Conservation (phyloP, 2,888 invertebrate genomes). For the Congeria kusceri region DNA sequence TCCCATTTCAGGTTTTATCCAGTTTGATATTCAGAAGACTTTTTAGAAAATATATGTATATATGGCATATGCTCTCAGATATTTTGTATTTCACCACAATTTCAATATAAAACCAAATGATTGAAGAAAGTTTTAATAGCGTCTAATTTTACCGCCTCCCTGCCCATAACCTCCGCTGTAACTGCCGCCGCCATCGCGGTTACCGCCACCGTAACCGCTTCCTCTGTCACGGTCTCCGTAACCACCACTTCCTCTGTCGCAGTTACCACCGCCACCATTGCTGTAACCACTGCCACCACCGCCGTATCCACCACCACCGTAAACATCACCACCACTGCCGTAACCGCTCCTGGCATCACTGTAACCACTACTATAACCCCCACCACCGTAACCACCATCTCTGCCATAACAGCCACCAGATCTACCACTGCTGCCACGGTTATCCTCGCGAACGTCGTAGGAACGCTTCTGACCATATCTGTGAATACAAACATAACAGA, state of each 20-base stretch:
- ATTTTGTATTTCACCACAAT: no score
- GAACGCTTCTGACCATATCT: not conserved
- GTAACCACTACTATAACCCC: slow-evolving; percentile 5
- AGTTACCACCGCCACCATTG: not conserved
- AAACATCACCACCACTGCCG: slow-evolving; percentile 6
- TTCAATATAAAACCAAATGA: no score
- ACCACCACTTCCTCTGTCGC: slow-evolving; percentile 11
- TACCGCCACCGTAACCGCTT: not conserved
- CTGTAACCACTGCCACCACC: slow-evolving; percentile 7
- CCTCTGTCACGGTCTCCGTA: not conserved
- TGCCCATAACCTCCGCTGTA: not conserved
- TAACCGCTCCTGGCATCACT: not conserved
- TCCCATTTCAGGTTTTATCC: no score
- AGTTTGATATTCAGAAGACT: no score
- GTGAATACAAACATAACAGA: no score
- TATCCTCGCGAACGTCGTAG: not conserved
- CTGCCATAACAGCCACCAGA: not conserved
- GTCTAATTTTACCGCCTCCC: not conserved
- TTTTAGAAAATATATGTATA: no score
- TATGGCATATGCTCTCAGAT: no score
- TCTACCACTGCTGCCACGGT: not conserved
- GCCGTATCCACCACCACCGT: slow-evolving; percentile 15
- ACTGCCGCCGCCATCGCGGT: not conserved
- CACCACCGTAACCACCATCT: not conserved
- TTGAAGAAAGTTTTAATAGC: no score